Evolutionary conservation across 1,140 invertebrate genomes (phyloP).

Genomic region (Hetaerina americana): DNA sequence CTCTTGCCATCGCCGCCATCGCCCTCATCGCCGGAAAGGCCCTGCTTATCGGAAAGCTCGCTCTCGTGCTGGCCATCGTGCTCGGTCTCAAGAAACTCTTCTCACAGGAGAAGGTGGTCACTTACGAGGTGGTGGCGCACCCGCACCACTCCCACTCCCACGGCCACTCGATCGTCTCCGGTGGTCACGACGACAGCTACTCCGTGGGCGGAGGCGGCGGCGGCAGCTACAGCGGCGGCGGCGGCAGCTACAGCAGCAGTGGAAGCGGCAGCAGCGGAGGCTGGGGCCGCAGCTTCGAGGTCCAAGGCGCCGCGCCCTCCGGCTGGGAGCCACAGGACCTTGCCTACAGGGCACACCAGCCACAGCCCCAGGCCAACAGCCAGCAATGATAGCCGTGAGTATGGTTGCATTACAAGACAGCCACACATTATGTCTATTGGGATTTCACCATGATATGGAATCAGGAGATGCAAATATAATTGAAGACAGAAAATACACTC

Average conservation of each 20-base stretch:
- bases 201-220: conserved; percentile 48
- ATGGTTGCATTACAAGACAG: too few species aligned
- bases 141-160: conserved; percentile 57
- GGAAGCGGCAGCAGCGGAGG: conserved; percentile 38
- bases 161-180: conserved; percentile 10
- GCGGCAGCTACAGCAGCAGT: conserved; percentile 35
- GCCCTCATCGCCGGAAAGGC: conserved; percentile 74
- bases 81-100: conserved; percentile 70
- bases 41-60: conserved; percentile 67
- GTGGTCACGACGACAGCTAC: conserved; percentile 30
- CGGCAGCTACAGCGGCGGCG: conserved; percentile 33
- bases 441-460: too few species aligned
- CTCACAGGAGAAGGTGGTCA: conserved; percentile 60
- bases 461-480: too few species aligned
- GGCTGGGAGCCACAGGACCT: conserved; percentile 55
- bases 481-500: too few species aligned
- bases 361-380: conserved; percentile 6
- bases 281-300: conserved; percentile 21
- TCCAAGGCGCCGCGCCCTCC: conserved; percentile 20
- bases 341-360: conserved; percentile 60
- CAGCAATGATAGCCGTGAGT: neutral
- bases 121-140: conserved; percentile 69
- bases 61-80: conserved; percentile 63
- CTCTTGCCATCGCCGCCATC: conserved; percentile 60
- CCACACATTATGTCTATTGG: too few species aligned